Conservation (phyloP, 1,140 invertebrate genomes). For the Phymorhynchus buccinoides region DNA sequence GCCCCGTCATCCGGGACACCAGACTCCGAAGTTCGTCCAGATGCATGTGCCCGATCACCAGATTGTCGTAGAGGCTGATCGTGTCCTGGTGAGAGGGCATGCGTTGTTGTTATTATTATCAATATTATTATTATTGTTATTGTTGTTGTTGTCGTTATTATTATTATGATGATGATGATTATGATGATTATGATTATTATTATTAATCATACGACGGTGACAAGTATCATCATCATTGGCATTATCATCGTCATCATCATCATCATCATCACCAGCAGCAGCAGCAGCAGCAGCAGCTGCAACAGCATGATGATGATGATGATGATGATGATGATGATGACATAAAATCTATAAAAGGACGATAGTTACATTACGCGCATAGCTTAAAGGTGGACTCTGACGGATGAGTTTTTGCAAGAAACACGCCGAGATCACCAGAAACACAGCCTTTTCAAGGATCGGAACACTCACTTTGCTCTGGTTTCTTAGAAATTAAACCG, state of each 20-base stretch:
- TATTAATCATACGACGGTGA: no score
- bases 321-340: background rate
- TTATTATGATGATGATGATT: background rate
- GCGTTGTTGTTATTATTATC: constrained; percentile 17
- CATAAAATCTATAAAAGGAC: no score
- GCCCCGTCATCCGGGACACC: constrained; percentile 65
- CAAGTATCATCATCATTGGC: background rate
- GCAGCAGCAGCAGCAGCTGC: background rate
- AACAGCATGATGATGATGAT: background rate
- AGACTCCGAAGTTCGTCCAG: constrained; percentile 60
- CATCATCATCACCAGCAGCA: background rate
- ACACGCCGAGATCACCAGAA: no score
- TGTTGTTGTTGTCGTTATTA: background rate
- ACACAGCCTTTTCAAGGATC: no score
- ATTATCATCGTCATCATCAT: background rate
- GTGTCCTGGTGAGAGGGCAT: constrained; percentile 54
- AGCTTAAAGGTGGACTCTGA: no score
- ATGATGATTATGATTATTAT: background rate
- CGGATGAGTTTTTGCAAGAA: no score
- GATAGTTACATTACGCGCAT: no score
- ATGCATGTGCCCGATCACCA: constrained; percentile 56
- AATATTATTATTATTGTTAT: constrained; percentile 35
- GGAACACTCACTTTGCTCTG: no score
- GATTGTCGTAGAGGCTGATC: constrained; percentile 61
- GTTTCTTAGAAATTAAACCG: no score